Percentiles rank a stretch among this genome's conserved stretches.
Evolutionary conservation across 2,113 vertebrate species (phyloP).

Genomic region (Oncorhynchus nerka): DNA sequence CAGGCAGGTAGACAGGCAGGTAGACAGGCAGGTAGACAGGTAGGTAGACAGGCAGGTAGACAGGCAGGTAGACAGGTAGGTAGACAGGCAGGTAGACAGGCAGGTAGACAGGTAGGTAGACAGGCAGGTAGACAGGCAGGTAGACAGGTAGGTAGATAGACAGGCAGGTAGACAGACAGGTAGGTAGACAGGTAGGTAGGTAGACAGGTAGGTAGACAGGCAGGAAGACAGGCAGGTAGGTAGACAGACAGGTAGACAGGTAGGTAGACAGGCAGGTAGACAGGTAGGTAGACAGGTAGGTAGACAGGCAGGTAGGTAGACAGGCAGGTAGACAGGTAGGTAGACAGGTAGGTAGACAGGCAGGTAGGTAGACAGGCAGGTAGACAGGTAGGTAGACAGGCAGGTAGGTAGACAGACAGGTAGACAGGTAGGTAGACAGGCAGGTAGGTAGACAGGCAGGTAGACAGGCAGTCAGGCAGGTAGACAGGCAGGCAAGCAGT

Average conservation of each 20-base stretch:
- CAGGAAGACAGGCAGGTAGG: too few relatives aligned
- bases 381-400: too few relatives aligned
- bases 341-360: not conserved
- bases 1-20: not conserved
- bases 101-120: not conserved
- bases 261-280: not conserved
- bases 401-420: too few relatives aligned
- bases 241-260: rapidly evolving
- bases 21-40: too few relatives aligned
- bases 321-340: too few relatives aligned
- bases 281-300: not conserved
- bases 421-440: too few relatives aligned
- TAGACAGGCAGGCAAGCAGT: not conserved
- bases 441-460: too few relatives aligned
- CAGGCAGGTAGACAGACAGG: too few relatives aligned
- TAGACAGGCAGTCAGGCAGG: not conserved
- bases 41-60: rapidly evolving
- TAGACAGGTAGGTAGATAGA: too few relatives aligned
- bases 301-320: too few relatives aligned
- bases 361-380: not conserved
- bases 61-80: rapidly evolving
- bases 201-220: rapidly evolving
- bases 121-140: not conserved
- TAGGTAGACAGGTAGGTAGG: too few relatives aligned
- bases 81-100: rapidly evolving